phyloP scores from a whole-genome alignment of 2,113 vertebrate genomes.

The Tricholaema leucomelas region DNA sequence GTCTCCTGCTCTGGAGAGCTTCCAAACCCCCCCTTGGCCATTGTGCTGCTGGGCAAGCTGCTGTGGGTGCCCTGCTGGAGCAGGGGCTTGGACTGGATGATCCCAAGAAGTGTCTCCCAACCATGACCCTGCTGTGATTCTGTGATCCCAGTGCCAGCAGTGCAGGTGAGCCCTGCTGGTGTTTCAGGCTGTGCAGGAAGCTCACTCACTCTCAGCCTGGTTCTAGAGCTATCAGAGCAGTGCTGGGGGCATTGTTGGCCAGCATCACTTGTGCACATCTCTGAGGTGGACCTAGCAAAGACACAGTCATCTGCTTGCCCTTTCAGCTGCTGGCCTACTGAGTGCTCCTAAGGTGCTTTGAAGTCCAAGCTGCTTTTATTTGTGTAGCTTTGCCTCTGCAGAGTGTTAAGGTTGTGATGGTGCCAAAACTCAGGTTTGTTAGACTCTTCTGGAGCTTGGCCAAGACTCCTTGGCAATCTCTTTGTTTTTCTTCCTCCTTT shows the following conservation, averaged over 20 bases:
- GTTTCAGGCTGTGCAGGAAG: neutral
- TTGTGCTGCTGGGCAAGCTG: too few species aligned
- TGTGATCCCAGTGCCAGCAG: fast-evolving
- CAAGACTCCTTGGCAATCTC: neutral
- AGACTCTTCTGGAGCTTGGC: neutral
- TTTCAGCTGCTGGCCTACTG: fast-evolving
- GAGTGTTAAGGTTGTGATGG: neutral
- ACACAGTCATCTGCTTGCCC: neutral
- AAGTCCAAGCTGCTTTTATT: neutral
- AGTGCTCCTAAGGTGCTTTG: neutral
- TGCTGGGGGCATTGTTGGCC: fast-evolving
- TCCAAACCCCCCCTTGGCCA: too few species aligned
- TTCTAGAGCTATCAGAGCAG: neutral
- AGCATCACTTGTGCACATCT: neutral
- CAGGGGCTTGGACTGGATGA: too few species aligned
- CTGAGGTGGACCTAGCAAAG: fast-evolving
- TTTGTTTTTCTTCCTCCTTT: neutral
- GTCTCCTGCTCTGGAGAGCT: too few species aligned
- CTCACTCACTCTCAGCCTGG: neutral
- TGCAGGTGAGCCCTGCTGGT: fast-evolving
- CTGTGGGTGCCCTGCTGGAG: too few species aligned
- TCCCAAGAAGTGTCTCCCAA: too few species aligned
- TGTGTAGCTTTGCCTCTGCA: neutral
- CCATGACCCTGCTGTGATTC: too few species aligned
- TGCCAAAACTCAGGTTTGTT: neutral